Base-by-base conservation (phyloP, 2,797 vertebrate species). In the Bufotes viridis region DNA sequence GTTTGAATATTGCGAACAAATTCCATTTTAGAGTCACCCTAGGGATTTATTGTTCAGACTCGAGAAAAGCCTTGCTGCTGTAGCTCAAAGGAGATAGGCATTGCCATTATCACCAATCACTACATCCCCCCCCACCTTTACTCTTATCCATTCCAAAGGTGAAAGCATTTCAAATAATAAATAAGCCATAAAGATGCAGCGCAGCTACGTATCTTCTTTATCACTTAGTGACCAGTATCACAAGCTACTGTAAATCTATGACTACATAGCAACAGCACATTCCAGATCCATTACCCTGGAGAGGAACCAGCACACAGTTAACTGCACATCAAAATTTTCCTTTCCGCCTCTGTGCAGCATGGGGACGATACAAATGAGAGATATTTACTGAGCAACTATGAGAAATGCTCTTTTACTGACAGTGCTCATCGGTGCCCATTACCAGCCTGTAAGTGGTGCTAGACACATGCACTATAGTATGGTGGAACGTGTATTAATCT, bases 11-110 rank as follows among this genome's bases (percentile, higher is more conserved):
- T 53, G 63, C 22, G 82, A 89, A 69, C 81, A 84, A 86, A 89
- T 87, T 86, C 84, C 69, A 55, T 82, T 82, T 81, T 9, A 42
- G 34, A 84, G 58, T 51, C 63, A 69, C 88, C 88, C 88, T 65
- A 82, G 88, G 85, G 88, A 87, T 80, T 57, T 70, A 78, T 87
- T 87, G 88, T 87, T 83, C 84, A 83, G 72, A 87, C 29, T 82
- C 72, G 42, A 87, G 81, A 87, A 84, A 57, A 83, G 57, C 49
- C 74, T 78, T 85, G 55, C 17, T 78, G 57, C 79, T 75, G 15
- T 60, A 70, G 55, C 29, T 34, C 29, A 83, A 76, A 78, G 53
- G 14, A 57, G 20, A 86, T 17, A 87, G 74, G 24, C 74, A 84
- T 88, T 80, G 60, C 78, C 82, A 84, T 86, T 82, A 78, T 63